Conservation (phyloP, 1,140 invertebrate genomes). For the Drosophila orena region DNA sequence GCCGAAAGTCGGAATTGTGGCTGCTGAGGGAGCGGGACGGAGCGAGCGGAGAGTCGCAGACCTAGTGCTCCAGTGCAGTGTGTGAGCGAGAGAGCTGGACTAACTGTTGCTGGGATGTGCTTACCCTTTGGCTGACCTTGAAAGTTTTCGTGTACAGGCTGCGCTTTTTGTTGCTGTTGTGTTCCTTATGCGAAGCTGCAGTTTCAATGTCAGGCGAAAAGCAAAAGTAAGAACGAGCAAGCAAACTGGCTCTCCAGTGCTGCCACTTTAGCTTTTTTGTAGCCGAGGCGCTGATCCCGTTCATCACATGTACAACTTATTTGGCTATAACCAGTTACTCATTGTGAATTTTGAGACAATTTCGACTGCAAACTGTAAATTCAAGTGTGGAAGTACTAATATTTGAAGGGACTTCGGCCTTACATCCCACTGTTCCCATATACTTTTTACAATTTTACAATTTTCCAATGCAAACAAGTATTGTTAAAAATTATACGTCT, state of each 20-base stretch:
- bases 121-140: conserved; percentile 77
- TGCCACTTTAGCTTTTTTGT: background rate
- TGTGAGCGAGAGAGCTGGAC: conserved; percentile 26
- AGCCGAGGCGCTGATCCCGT: too few species aligned
- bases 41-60: background rate
- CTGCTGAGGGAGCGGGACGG: background rate
- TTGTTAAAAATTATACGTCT: too few species aligned
- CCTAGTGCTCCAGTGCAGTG: background rate
- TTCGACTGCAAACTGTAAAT: too few species aligned
- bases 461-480: too few species aligned
- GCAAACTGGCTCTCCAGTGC: conserved; percentile 34
- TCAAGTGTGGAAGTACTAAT: too few species aligned
- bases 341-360: too few species aligned
- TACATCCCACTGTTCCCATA: too few species aligned
- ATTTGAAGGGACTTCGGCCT: too few species aligned
- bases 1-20: background rate
- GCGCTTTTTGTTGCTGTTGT: conserved; percentile 52
- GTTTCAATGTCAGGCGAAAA: conserved; percentile 70
- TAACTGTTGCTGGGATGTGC: conserved; percentile 64
- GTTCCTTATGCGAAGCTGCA: conserved; percentile 54
- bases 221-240: conserved; percentile 23
- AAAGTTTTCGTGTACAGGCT: conserved; percentile 63
- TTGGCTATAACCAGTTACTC: background rate
- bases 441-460: too few species aligned
- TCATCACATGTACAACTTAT: background rate